Percentiles rank a stretch among this genome's conserved stretches.
Evolutionary conservation across 2,797 vertebrate species (phyloP).

Genomic region (Thaleichthys pacificus): DNA sequence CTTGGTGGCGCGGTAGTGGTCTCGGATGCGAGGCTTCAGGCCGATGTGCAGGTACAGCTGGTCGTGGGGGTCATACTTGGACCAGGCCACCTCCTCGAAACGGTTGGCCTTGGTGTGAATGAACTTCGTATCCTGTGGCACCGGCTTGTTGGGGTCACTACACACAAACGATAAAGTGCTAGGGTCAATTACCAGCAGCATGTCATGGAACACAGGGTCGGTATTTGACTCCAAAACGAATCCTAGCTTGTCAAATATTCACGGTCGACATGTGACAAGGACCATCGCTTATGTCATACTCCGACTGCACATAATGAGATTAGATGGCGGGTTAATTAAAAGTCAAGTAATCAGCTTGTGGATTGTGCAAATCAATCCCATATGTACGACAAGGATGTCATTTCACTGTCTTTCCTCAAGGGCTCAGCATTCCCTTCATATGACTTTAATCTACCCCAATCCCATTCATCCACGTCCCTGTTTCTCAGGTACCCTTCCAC

Average conservation of each 20-base stretch:
- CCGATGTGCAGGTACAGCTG: slow-evolving; percentile 89
- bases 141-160: slow-evolving; percentile 88
- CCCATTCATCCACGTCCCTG: not conserved
- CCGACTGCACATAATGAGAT: too few relatives aligned
- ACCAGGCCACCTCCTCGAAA: slow-evolving; percentile 89
- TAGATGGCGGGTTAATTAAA: too few relatives aligned
- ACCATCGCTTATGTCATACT: too few relatives aligned
- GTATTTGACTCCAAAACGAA: too few relatives aligned
- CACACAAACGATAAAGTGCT: slow-evolving; percentile 9
- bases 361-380: not conserved
- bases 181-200: not conserved
- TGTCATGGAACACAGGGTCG: not conserved
- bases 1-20: slow-evolving; percentile 89
- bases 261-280: too few relatives aligned
- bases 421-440: slow-evolving; percentile 47
- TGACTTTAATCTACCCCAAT: slow-evolving; percentile 30
- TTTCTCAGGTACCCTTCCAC: not conserved
- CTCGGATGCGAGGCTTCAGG: slow-evolving; percentile 84
- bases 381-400: not conserved
- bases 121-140: slow-evolving; percentile 90
- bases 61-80: slow-evolving; percentile 87
- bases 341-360: too few relatives aligned
- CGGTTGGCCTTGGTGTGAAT: slow-evolving; percentile 90
- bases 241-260: too few relatives aligned
- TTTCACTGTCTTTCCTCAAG: slow-evolving; percentile 48